phyloP scores from a whole-genome alignment of 2,888 invertebrate species.

The Epistrophe eligans region DNA sequence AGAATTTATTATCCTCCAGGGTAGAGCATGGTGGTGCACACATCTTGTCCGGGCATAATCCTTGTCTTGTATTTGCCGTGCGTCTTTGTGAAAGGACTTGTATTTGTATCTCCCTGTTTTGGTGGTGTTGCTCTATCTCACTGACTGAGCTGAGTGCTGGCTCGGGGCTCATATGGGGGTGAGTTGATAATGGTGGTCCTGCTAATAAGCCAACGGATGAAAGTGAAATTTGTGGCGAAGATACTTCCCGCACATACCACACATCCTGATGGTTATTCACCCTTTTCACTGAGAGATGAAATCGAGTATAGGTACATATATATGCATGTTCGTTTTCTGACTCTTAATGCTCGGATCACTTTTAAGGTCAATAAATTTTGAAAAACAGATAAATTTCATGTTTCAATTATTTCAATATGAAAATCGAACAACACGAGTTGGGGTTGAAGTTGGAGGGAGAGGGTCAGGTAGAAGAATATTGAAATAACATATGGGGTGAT shows the following conservation, averaged over 20 bases:
- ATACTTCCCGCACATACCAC: slow-evolving; percentile 10
- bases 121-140: slow-evolving; percentile 11
- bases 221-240: slow-evolving; percentile 73
- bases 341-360: slow-evolving; percentile 75
- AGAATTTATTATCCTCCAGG: slow-evolving; percentile 76
- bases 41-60: slow-evolving; percentile 57
- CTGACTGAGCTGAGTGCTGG: background rate
- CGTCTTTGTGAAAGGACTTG: slow-evolving; percentile 15
- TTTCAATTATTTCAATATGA: slow-evolving; percentile 76
- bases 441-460: background rate
- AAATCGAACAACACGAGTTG: slow-evolving; percentile 46
- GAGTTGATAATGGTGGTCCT: slow-evolving; percentile 43
- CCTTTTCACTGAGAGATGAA: slow-evolving; percentile 30
- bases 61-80: slow-evolving; percentile 27
- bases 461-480: slow-evolving; percentile 33
- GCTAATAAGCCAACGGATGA: slow-evolving; percentile 73
- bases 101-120: background rate
- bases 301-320: background rate
- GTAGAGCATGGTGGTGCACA: slow-evolving; percentile 63
- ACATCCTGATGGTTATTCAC: slow-evolving; percentile 41
- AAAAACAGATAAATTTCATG: slow-evolving; percentile 74
- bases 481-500: slow-evolving; percentile 29
- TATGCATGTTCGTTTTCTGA: slow-evolving; percentile 69
- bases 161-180: background rate
- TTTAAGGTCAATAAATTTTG: slow-evolving; percentile 75